Evolutionary conservation across 1,140 invertebrate species (phyloP).

Genomic region (Drosophila parvula): DNA sequence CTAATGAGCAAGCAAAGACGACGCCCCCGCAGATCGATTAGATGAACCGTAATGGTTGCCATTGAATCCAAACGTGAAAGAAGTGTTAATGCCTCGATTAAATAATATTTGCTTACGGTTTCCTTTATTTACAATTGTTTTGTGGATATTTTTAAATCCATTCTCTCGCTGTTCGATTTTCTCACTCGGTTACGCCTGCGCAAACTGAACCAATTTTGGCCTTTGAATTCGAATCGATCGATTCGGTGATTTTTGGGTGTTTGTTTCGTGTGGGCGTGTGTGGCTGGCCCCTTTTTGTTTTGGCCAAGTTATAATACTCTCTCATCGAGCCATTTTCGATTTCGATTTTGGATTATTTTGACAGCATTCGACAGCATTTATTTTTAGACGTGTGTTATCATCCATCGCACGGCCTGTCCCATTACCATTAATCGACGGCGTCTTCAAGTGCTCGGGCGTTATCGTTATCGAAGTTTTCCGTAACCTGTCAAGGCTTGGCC

Average conservation of each 20-base stretch:
- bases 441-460: constrained; percentile 16
- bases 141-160: constrained; percentile 57
- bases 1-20: constrained; percentile 47
- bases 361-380: constrained; percentile 53
- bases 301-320: constrained; percentile 21
- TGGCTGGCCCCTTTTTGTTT: constrained; percentile 11
- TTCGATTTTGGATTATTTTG: constrained; percentile 48
- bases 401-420: constrained; percentile 9
- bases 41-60: constrained; percentile 10
- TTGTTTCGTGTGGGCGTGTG: constrained; percentile 23
- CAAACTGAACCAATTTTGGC: constrained; percentile 52
- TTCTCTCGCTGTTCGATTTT: constrained; percentile 14
- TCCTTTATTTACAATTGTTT: constrained; percentile 48
- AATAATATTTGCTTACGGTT: constrained; percentile 56
- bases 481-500: constrained; percentile 27
- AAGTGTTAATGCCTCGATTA: constrained; percentile 64
- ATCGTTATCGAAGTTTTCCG: constrained; percentile 31
- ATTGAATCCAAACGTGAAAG: constrained; percentile 22
- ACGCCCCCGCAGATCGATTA: constrained; percentile 40
- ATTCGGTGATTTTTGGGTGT: constrained; percentile 9
- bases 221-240: constrained; percentile 24
- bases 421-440: constrained; percentile 46
- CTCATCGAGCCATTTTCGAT: constrained; percentile 36
- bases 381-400: constrained; percentile 64
- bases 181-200: constrained; percentile 44